Evolutionary conservation across 2,888 invertebrate species (phyloP).

Genomic region (Mimachlamys varia): DNA sequence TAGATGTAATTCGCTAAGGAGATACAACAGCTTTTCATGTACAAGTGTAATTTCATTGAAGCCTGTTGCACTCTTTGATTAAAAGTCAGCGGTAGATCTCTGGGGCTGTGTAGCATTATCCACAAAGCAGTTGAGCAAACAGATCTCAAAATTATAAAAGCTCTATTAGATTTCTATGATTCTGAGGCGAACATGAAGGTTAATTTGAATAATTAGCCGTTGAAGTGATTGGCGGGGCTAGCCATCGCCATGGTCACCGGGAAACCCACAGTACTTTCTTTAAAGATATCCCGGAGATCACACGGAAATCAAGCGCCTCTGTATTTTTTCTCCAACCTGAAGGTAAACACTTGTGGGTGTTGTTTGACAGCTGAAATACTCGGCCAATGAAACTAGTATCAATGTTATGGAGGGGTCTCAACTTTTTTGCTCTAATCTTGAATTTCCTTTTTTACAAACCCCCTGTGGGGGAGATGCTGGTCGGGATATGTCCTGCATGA

Average conservation of each 20-base stretch:
- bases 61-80: conserved; percentile 18
- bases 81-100: neutral
- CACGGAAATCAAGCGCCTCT: conserved; percentile 7
- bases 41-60: conserved; percentile 14
- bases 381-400: conserved; percentile 31
- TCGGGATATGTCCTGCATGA: conserved; percentile 20
- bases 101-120: neutral
- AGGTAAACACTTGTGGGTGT: conserved; percentile 25
- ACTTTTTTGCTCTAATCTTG: conserved; percentile 45
- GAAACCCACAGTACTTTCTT: conserved; percentile 1
- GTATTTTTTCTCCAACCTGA: neutral
- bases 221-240: conserved; percentile 21
- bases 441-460: conserved; percentile 50
- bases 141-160: conserved; percentile 31
- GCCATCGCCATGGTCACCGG: conserved; percentile 24
- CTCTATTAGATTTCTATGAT: conserved; percentile 33
- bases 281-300: conserved; percentile 6
- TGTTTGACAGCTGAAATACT: conserved; percentile 27
- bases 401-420: conserved; percentile 29
- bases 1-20: neutral
- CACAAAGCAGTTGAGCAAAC: conserved; percentile 26
- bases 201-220: conserved; percentile 34
- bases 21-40: conserved; percentile 18
- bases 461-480: conserved; percentile 40
- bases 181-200: conserved; percentile 28